Evolutionary conservation across 2,797 vertebrate genomes (phyloP).

Genomic region (Spea hammondii): DNA sequence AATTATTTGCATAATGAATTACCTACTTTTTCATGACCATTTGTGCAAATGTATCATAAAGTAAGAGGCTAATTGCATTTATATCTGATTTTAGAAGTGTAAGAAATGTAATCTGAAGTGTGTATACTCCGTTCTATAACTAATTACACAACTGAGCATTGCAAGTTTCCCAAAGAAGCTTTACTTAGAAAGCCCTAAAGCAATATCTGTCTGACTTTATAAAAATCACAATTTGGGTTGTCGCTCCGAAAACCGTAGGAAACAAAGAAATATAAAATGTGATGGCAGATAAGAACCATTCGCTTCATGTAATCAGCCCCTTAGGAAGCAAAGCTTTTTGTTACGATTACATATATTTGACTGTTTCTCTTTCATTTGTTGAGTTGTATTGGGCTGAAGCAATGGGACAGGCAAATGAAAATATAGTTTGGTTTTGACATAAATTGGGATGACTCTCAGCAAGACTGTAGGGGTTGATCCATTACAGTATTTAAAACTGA

Average conservation of each 20-base stretch:
- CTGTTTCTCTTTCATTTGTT: background rate
- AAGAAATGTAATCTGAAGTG: slow-evolving; percentile 22
- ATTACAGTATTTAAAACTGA: no score
- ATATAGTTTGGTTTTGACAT: no score
- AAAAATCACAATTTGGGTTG: slow-evolving; percentile 45
- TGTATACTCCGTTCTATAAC: slow-evolving; percentile 22
- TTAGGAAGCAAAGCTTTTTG: no score
- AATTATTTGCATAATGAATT: no score
- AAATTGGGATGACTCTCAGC: no score
- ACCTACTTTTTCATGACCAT: no score
- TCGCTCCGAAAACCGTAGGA: background rate
- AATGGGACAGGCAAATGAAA: background rate
- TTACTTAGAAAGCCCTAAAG: slow-evolving; percentile 34
- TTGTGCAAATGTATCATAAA: no score
- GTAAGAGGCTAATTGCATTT: background rate
- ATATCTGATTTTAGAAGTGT: slow-evolving; percentile 1
- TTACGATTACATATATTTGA: background rate
- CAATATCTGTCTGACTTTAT: slow-evolving; percentile 30
- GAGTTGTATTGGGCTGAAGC: background rate
- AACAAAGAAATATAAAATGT: no score
- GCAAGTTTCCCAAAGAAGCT: slow-evolving; percentile 21
- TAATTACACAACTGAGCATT: slow-evolving; percentile 37
- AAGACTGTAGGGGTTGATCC: no score
- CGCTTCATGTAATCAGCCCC: no score
- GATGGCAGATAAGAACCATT: no score